phyloP scores from a whole-genome alignment of 2,888 invertebrate genomes.

The Cheiracanthium punctorium region DNA sequence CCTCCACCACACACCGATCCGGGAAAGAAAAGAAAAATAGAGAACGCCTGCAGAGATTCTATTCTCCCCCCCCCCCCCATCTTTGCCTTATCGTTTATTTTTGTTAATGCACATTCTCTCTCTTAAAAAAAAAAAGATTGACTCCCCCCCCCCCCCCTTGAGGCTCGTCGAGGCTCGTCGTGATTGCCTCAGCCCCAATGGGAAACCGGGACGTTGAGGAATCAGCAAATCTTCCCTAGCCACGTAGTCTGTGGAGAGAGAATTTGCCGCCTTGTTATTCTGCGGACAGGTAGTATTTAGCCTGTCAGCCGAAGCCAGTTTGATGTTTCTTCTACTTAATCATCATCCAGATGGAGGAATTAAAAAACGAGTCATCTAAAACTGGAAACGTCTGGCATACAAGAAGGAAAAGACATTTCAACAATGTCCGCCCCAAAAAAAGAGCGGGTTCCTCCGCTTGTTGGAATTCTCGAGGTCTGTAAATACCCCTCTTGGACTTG shows the following conservation, averaged over 20 bases:
- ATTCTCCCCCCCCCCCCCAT: background rate
- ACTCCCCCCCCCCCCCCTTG: background rate
- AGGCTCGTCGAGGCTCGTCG: background rate
- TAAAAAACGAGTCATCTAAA: background rate
- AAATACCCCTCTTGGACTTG: slow-evolving; percentile 1
- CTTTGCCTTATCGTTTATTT: background rate
- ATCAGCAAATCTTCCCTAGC: slow-evolving; percentile 50
- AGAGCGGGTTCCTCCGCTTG: background rate
- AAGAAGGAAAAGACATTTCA: slow-evolving; percentile 38
- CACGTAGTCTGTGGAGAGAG: slow-evolving; percentile 32
- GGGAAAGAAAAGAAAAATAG: background rate
- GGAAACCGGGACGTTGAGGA: too few relatives aligned
- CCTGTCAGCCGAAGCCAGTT: slow-evolving; percentile 49
- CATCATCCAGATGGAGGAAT: slow-evolving; percentile 23
- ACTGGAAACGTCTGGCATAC: background rate
- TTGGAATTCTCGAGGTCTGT: background rate
- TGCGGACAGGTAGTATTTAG: slow-evolving; percentile 58
- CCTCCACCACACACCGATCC: too few relatives aligned
- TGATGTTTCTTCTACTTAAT: slow-evolving; percentile 46
- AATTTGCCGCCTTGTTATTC: slow-evolving; percentile 68
- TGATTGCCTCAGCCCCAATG: background rate
- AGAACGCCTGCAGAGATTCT: background rate
- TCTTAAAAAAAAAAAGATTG: too few relatives aligned
- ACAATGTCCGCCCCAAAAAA: slow-evolving; percentile 22
- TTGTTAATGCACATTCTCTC: background rate